Evolutionary conservation across 2,113 vertebrate species (phyloP).

Genomic region (Potamarius usumacintae): DNA sequence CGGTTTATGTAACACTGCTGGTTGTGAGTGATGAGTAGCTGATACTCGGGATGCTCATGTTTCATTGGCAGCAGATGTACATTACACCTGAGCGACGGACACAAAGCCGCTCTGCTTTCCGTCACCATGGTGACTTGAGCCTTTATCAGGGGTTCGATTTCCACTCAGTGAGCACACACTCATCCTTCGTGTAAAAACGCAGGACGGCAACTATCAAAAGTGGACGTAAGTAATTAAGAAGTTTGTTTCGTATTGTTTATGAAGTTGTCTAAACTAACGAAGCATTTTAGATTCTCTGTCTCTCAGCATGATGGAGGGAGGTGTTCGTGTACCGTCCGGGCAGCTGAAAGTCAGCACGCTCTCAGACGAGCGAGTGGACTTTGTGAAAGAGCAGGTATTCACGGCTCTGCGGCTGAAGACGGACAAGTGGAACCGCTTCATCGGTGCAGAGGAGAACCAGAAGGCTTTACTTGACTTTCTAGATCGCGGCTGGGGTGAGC

Average conservation of each 20-base stretch:
- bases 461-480: conserved; percentile 75
- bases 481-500: conserved; percentile 67
- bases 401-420: conserved; percentile 75
- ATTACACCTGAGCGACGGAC: conserved; percentile 21
- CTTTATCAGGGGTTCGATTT: conserved; percentile 43
- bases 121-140: conserved; percentile 44
- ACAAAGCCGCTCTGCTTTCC: conserved; percentile 15
- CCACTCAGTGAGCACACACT: background rate
- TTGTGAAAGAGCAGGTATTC: conserved; percentile 75
- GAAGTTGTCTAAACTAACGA: background rate
- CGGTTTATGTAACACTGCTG: background rate
- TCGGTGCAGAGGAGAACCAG: conserved; percentile 78
- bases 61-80: conserved; percentile 48
- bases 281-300: background rate
- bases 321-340: conserved; percentile 47
- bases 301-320: conserved; percentile 49
- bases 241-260: background rate
- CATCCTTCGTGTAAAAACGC: background rate
- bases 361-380: conserved; percentile 76
- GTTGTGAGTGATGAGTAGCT: background rate
- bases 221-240: too few species aligned
- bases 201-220: background rate
- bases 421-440: conserved; percentile 81
- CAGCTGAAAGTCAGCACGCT: conserved; percentile 64
- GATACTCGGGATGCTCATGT: conserved; percentile 44